Evolutionary conservation across 2,888 invertebrate genomes (phyloP), one percentile per base, ranked within the genome.

Genomic region (Bedellia somnulentella): DNA sequence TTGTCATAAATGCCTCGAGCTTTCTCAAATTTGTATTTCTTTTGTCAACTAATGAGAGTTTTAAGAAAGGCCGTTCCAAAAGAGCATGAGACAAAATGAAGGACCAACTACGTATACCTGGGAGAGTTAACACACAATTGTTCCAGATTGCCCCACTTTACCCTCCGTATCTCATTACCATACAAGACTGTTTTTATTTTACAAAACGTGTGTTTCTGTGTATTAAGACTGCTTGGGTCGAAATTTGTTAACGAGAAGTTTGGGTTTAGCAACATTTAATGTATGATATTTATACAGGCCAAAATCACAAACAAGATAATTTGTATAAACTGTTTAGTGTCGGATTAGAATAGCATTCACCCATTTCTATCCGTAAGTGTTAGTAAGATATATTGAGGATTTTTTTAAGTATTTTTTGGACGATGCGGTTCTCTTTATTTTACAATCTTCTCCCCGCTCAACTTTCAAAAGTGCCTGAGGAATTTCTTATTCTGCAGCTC

Each of bases 91-190:
- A 24, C 12, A 24, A 24, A 24, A 24, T 24, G 11, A 13, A 24
- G 14, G 26, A 14, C 15, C 26, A 9, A 13, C 15, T 14, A 15
- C 15, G 26, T 15, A 26, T 26, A 26, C 26, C 26, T 26, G 26
- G 15, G 26, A 26, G 26, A 26, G n/a, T 26, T 14, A 14, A 26
- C 26, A 26, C 15, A 26, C 26, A 26, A 26, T 26, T 26, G 26
- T 8, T 15, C 13, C 8, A 26, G 26, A 26, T 26, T 26, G 26
- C 14, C n/a, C 15, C 15, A n/a, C n/a, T n/a, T n/a, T n/a, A n/a
- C n/a, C n/a, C 15, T 15, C 8, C 9, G 15, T 15, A 26, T 15
- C 15, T 26, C 15, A n/a, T 26, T 26, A 26, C 26, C 10, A 14
- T n/a, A n/a, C n/a, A n/a, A 9, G 26, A 8, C n/a, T 8, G n/a